Percentiles rank a stretch among this genome's conserved stretches.
These are phyloP conservation scores for Neuroterus valhalla DNA, from an alignment of 1,140 invertebrate genomes.

Conservation along the genomic window DNA sequence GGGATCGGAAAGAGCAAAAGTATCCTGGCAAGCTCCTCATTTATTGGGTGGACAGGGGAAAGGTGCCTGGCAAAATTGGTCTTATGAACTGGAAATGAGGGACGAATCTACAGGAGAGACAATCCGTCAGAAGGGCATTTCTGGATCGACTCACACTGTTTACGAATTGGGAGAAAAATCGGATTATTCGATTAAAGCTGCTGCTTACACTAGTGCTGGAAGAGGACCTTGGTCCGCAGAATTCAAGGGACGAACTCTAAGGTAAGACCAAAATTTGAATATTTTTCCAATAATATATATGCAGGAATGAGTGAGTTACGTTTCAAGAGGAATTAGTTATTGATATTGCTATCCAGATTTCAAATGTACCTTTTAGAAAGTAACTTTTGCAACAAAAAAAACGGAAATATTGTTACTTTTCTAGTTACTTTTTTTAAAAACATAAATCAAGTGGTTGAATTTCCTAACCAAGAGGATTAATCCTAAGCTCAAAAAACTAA, in stretches of 20 bases:
- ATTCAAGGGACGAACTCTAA: conserved; percentile 82
- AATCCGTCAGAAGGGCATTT: conserved; percentile 77
- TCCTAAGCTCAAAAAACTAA: too few relatives aligned
- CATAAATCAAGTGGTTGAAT: too few relatives aligned
- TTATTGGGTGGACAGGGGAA: conserved; percentile 86
- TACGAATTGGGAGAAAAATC: conserved; percentile 83
- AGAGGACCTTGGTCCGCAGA: conserved; percentile 87
- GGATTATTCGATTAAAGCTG: conserved; percentile 85
- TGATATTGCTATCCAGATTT: too few relatives aligned
- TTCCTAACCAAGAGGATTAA: too few relatives aligned
- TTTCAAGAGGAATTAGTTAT: too few relatives aligned
- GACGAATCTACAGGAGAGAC: conserved; percentile 76
- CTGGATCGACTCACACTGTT: conserved; percentile 78
- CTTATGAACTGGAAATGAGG: conserved; percentile 86
- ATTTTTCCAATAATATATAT: too few relatives aligned
- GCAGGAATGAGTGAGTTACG: too few relatives aligned
- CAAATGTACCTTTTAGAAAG: too few relatives aligned
- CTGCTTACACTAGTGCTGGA: conserved; percentile 85
- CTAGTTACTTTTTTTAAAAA: too few relatives aligned
- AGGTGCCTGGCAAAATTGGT: conserved; percentile 90
- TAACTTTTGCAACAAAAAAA: too few relatives aligned
- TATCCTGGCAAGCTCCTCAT: conserved; percentile 87
- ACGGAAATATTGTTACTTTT: too few relatives aligned
- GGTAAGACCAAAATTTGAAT: conserved; percentile 59
- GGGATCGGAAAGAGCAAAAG: conserved; percentile 82